Evolutionary conservation across 1,140 invertebrate genomes (phyloP), one percentile per base, ranked within the genome.

Genomic region (Araneus ventricosus): DNA sequence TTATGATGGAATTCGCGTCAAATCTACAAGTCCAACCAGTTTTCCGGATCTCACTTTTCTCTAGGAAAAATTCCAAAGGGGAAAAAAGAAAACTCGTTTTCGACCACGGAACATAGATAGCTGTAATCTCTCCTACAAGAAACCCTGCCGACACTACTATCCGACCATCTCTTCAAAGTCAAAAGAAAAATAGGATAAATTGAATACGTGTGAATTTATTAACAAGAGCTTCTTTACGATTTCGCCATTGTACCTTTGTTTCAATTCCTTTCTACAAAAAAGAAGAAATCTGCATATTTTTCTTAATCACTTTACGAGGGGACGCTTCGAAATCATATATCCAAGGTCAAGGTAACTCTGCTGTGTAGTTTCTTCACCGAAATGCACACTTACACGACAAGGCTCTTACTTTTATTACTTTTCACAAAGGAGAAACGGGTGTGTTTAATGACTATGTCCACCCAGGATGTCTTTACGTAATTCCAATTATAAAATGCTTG

Each of bases 321-420:
- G 27, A 4, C 52, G 61, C 37, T 52, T 8, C 39, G 17, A 63
- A 87, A 87, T 63, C 5, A 87, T 52, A 30, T 30, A 37, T 22
- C 61, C 57, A 87, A 87, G 85, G 85, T 63, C 57, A 87, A 87
- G 85, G 85, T 14, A 87, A 10, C 34, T 75, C 30, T 34, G 14
- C 14, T 3, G 30, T 24, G 70, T 1, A 34, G 30, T 75, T 75
- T 34, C 70, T 30, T 30, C 7, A 20, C 30, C 0, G 17, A 20
- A 37, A 75, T 14, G 14, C 30, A 75, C 30, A 4, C 34, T 75
- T 37, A 75, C 4, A n/a, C 24, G 8, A 52, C 17, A 14, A 17
- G 34, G 4, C 4, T 37, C 2, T 20, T 4, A 70, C 30, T 70
- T 70, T 30, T 27, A 10, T n/a, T 22, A 6, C 24, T n/a, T 63